Percentiles rank a stretch among this genome's conserved stretches.
Evolutionary conservation across 2,888 invertebrate genomes (phyloP).

Genomic region (Cacoxenus indagator): DNA sequence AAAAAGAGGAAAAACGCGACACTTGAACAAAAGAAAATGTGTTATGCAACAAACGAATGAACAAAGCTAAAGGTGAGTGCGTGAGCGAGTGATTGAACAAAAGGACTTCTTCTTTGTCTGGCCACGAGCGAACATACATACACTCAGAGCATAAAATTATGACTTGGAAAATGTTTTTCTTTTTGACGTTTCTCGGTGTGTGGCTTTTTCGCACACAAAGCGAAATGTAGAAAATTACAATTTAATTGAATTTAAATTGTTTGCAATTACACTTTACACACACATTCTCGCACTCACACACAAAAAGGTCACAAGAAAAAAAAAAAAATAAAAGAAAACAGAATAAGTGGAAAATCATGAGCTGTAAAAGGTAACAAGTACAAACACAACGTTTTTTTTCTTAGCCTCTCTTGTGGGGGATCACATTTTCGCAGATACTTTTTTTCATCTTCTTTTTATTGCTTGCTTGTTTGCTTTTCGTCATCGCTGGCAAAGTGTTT

Average conservation of each 20-base stretch:
- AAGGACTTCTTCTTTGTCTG: slow-evolving; percentile 17
- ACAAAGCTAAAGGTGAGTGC: background rate
- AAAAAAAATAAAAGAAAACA: too few relatives aligned
- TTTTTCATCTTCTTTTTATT: too few relatives aligned
- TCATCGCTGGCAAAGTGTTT: slow-evolving; percentile 36
- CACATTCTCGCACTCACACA: slow-evolving; percentile 9
- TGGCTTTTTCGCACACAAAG: slow-evolving; percentile 15
- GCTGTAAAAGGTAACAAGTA: slow-evolving; percentile 24
- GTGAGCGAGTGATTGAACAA: background rate
- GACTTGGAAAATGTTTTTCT: slow-evolving; percentile 19
- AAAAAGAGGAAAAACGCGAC: background rate
- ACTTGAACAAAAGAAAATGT: slow-evolving; percentile 23
- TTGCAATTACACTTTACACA: slow-evolving; percentile 50
- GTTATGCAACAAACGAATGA: slow-evolving; percentile 21
- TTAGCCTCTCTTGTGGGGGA: background rate
- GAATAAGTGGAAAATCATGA: slow-evolving; percentile 20
- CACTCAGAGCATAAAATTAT: slow-evolving; percentile 22
- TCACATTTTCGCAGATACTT: background rate
- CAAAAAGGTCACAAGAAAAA: background rate
- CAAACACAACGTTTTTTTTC: too few relatives aligned
- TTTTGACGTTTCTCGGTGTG: slow-evolving; percentile 21
- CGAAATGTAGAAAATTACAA: slow-evolving; percentile 50
- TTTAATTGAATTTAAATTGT: slow-evolving; percentile 66
- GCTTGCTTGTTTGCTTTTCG: background rate
- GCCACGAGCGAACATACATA: too few relatives aligned